Base-by-base conservation (phyloP, 2,888 invertebrate species). In the Spatulosminthurus flaviceps region DNA sequence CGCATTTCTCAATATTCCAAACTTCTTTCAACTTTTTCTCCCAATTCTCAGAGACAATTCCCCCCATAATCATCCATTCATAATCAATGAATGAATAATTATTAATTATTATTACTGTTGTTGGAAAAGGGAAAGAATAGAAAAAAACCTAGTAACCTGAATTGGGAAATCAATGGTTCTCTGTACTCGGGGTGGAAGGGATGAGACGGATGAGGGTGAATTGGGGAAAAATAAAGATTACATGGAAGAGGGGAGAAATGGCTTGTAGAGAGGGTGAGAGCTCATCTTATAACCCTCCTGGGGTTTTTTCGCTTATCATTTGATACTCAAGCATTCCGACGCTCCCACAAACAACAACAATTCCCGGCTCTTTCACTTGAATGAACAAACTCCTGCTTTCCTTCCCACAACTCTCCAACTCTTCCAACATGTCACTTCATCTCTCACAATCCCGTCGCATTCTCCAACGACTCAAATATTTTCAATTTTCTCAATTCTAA, bases 121-220 rank as follows among this genome's bases (percentile, higher is more conserved):
- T 60, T 5, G 19, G 60, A 5, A 60, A 16, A 21, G 4, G 26
- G 22, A 16, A 64, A 22, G 16, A 64, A 64, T 11, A 9, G 1
- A 19, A 24, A 70, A 13, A 42, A n/a, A 42, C 72, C 72, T 26
- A 78, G 43, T 78, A 73, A 73, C 78, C 78, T 41, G 28, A 64
- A 72, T 78, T 78, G 78, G 72, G 66, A 66, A 72, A 64, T 22
- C 1, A 9, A 9, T 64, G 22, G 11, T 9, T n/a, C n/a, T 64
- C 2, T 11, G 75, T 26, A 76, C 67, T 76, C 67, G 76, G 67
- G 67, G 66, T 42, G 70, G 70, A 21, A 21, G 41, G 42, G 70
- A 7, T 0, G 19, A 21, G 41, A 76, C 24, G 66, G 42, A n/a
- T n/a, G 0, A 51, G 19, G 73, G n/a, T 21, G 28, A 41, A 70